Evolutionary conservation across 2,888 invertebrate species (phyloP), one percentile per base, ranked within the genome.

Genomic region (Amphimallon solstitiale): DNA sequence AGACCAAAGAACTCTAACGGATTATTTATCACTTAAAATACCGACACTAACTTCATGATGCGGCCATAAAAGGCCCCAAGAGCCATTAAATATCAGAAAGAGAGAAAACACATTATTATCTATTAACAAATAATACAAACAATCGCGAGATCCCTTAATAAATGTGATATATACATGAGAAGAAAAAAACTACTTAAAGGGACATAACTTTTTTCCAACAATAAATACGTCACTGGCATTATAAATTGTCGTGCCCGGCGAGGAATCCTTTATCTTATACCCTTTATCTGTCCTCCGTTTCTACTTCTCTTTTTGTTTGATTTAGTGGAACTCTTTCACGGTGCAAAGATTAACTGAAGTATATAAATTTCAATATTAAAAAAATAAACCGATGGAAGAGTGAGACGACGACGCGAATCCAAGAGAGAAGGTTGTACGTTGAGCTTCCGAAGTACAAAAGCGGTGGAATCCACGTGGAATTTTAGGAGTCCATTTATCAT

Each of bases 401-500:
- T 35, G 64, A 64, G 64, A 34, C 43, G 37, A 14, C 43, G 12
- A 29, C 29, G 43, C 56, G 56, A 23, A 15, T 15, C 23, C 2
- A 43, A 59, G 15, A 15, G 43, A 59, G 56, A 43, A 29, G 15
- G 43, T n/a, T 43, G 10, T 12, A 15, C 34, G 15, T 45, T 14
- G 56, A 71, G 77, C 77, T 77, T 76, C 77, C 75, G 78, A 78
- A 74, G 68, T 67, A 80, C 79, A 80, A 80, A 79, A 77, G 74
- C 67, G 73, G 67, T 74, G 76, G 80, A 79, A 80, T 80, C 76
- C 79, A 75, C 76, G 78, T 78, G 79, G 79, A 80, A 80, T 80
- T 79, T 73, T 80, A 77, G 76, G 75, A 77, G 78, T 76, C 78
- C 76, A 81, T 81, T 81, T 80, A 81, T 81, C 81, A 81, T 80